Conservation (phyloP, 2,113 vertebrate genomes). For the Paralichthys olivaceus region DNA sequence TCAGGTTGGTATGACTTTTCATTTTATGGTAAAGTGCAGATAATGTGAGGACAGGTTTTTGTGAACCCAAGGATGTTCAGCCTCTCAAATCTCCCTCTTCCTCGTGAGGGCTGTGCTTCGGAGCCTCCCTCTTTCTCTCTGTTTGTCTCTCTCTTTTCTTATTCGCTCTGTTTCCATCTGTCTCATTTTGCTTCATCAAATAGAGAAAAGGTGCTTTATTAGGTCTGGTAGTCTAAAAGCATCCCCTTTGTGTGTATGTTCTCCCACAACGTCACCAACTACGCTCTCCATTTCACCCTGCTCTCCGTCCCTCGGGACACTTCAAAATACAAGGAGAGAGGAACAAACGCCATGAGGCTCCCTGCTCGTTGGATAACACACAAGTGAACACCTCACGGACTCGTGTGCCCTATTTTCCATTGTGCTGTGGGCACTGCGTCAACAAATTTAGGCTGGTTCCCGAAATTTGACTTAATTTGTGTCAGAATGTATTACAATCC, state of each 20-base stretch:
- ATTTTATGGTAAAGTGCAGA: slow-evolving; percentile 18
- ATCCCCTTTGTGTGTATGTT: slow-evolving; percentile 29
- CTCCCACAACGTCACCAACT: slow-evolving; percentile 9
- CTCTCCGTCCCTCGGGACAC: slow-evolving; percentile 40
- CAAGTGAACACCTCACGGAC: slow-evolving; percentile 55
- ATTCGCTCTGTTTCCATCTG: slow-evolving; percentile 19
- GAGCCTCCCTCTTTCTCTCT: not conserved
- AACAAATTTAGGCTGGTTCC: slow-evolving; percentile 27
- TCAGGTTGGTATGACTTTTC: slow-evolving; percentile 30
- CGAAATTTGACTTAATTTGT: slow-evolving; percentile 3
- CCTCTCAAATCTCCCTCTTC: slow-evolving; percentile 17
- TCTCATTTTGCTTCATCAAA: slow-evolving; percentile 36
- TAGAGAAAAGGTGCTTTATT: slow-evolving; percentile 55
- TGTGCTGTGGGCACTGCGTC: slow-evolving; percentile 17
- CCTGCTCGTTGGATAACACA: slow-evolving; percentile 49
- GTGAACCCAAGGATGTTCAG: slow-evolving; percentile 23
- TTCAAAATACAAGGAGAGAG: slow-evolving; percentile 55
- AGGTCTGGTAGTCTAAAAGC: slow-evolving; percentile 59
- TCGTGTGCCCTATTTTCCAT: slow-evolving; percentile 45
- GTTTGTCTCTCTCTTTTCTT: slow-evolving; percentile 2
- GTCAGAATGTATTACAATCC: not conserved
- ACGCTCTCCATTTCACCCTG: slow-evolving; percentile 38
- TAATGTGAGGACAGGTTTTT: slow-evolving; percentile 32
- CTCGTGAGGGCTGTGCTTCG: not conserved
- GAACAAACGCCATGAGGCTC: slow-evolving; percentile 65